Percentiles rank a stretch among this genome's conserved stretches.
Evolutionary conservation across 2,888 invertebrate species (phyloP).

Genomic region (Dichetophora obliterata): DNA sequence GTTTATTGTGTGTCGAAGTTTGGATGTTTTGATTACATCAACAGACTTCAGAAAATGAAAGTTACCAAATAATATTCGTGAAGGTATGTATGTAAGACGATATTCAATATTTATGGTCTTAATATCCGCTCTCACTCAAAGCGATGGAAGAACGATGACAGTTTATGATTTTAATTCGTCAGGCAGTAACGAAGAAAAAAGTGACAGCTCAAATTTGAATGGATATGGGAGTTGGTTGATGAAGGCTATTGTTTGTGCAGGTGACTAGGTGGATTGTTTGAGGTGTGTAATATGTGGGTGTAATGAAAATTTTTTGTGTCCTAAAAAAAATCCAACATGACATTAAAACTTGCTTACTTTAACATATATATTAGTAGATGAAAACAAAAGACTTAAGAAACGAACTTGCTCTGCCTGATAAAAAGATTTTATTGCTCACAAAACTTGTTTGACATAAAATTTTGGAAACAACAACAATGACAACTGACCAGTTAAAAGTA

Average conservation of each 20-base stretch:
- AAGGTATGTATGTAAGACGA: background rate
- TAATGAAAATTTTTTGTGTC: too few species aligned
- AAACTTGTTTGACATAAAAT: background rate
- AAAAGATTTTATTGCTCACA: too few species aligned
- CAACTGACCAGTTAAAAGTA: background rate
- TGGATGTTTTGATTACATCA: background rate
- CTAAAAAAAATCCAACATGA: too few species aligned
- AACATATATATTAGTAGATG: too few species aligned
- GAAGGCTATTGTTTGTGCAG: too few species aligned
- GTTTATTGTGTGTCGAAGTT: background rate
- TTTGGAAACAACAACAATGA: background rate
- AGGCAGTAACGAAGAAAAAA: background rate
- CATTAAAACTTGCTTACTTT: too few species aligned
- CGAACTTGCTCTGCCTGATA: too few species aligned
- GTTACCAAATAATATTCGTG: slow-evolving; percentile 12
- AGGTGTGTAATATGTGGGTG: background rate
- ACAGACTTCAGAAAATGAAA: background rate
- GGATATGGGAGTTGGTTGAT: background rate
- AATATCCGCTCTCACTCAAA: background rate
- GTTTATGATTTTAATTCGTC: too few species aligned
- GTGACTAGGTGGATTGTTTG: background rate
- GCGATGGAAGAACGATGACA: too few species aligned
- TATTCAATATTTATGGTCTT: background rate
- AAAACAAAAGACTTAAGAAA: too few species aligned
- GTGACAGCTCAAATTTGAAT: background rate